Base-by-base conservation (phyloP, 1,140 invertebrate genomes). In the Drosophila pruinosa region DNA sequence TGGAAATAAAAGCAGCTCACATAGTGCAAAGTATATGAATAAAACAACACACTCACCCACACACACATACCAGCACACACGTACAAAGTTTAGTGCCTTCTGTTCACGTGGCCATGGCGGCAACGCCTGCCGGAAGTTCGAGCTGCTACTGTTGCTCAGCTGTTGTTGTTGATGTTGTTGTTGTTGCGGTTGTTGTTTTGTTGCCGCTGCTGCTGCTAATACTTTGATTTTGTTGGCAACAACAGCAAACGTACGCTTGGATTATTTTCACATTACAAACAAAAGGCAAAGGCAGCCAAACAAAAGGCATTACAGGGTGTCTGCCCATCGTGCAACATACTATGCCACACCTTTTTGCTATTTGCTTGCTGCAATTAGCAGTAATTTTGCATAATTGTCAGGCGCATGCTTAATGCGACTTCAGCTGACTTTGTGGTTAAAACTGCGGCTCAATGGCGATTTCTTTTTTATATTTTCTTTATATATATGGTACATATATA, bases 241-340 rank as follows among this genome's bases (percentile, higher is more conserved):
- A 79, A 56, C 61, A 74, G 68, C 34, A 75, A 80, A 68, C 77
- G 75, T 68, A 71, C 69, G 72, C 62, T 64, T 74, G 77, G 77
- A 86, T 85, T 86, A 85, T 86, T 86, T 85, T 80, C 81, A 74
- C 76, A 80, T 85, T 80, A 80, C 77, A 86, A 86, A 77, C 81
- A 86, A 85, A 76, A 63, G n/a, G 72, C 76, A 47, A 61, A 45
- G 54, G 47, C n/a, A n/a, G n/a, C 57, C 76, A 43, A 79, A 68
- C 70, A 52, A 6, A 12, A 19, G 3, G 10, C 2, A n/a, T 31
- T 70, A 54, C 28, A 73, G 43, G 14, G 43, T 24, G 43, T 28
- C 41, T 28, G 10, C 0, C 1, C 10, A 21, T 47, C 14, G 28
- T 12, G 12, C 8, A 5, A 1, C 26, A 15, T 4, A 10, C 12